Percentiles rank a stretch among this genome's conserved stretches.
These are phyloP conservation scores for Tetragonisca angustula DNA, from an alignment of 2,888 invertebrate species.

Conservation along the genomic window DNA sequence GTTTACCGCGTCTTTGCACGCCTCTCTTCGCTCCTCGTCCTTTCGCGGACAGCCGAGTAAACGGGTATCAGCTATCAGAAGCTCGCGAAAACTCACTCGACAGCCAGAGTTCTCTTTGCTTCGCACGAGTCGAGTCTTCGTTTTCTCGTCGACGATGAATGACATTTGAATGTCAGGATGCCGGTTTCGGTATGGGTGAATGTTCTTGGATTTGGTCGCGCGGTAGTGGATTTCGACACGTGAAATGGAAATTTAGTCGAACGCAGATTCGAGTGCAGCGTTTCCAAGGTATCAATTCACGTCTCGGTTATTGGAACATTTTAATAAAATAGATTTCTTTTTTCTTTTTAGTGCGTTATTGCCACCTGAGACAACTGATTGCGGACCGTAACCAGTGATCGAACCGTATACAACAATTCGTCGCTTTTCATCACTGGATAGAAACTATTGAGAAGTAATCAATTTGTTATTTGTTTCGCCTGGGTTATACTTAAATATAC, in stretches of 20 bases:
- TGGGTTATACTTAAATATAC: too few relatives aligned
- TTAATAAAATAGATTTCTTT: background rate
- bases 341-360: too few relatives aligned
- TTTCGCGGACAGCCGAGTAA: slow-evolving; percentile 62
- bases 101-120: slow-evolving; percentile 19
- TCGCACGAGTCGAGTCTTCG: background rate
- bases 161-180: slow-evolving; percentile 25
- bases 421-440: too few relatives aligned
- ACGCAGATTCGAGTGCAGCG: too few relatives aligned
- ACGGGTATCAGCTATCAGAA: slow-evolving; percentile 77
- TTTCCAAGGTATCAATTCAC: background rate
- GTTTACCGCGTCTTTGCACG: slow-evolving; percentile 49
- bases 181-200: background rate
- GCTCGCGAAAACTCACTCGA: slow-evolving; percentile 44
- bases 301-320: background rate
- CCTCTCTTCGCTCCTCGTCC: slow-evolving; percentile 43
- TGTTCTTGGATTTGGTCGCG: background rate
- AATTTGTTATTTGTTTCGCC: too few relatives aligned
- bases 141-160: slow-evolving; percentile 39
- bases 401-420: too few relatives aligned
- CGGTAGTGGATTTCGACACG: too few relatives aligned
- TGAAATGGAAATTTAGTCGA: too few relatives aligned
- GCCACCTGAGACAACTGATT: too few relatives aligned
- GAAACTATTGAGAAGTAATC: too few relatives aligned
- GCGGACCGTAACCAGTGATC: too few relatives aligned